Percentiles rank a stretch among this genome's conserved stretches.
Conservation (phyloP, 2,113 vertebrate species). For the Columba janthina region DNA sequence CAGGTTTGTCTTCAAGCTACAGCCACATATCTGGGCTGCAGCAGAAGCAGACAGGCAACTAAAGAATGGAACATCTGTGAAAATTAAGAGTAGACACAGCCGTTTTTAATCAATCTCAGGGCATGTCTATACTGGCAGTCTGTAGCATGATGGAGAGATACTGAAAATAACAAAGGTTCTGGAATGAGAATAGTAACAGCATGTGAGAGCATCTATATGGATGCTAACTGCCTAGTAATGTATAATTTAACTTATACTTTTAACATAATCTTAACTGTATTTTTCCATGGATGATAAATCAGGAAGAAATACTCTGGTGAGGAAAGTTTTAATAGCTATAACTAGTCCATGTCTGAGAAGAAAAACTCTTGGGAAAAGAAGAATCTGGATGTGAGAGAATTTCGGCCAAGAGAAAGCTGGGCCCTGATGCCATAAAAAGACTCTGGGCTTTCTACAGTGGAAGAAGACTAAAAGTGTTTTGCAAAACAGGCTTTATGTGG, state of each 20-base stretch:
- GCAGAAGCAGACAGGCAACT: background rate
- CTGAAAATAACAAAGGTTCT: slow-evolving; percentile 1
- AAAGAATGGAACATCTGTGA: slow-evolving; percentile 22
- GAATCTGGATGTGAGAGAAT: background rate
- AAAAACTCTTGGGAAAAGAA: background rate
- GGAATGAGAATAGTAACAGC: background rate
- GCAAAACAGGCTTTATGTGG: background rate
- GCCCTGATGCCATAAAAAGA: background rate
- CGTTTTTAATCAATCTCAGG: slow-evolving; percentile 1
- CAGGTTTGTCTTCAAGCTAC: background rate
- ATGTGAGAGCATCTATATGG: background rate
- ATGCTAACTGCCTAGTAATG: background rate
- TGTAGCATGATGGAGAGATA: background rate
- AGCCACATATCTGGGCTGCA: background rate
- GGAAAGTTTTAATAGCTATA: background rate
- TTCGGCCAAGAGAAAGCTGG: background rate
- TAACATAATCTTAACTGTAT: background rate
- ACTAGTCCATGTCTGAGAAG: background rate
- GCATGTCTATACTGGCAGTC: background rate
- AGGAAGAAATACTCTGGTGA: background rate
- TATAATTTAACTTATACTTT: background rate
- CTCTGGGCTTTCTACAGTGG: background rate
- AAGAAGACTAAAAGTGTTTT: background rate
- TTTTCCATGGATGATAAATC: slow-evolving; percentile 21
- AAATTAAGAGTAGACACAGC: background rate